These are phyloP conservation scores for Phrynocephalus vlangalii DNA, from an alignment of 2,797 vertebrate genomes.

Conservation along the genomic window DNA sequence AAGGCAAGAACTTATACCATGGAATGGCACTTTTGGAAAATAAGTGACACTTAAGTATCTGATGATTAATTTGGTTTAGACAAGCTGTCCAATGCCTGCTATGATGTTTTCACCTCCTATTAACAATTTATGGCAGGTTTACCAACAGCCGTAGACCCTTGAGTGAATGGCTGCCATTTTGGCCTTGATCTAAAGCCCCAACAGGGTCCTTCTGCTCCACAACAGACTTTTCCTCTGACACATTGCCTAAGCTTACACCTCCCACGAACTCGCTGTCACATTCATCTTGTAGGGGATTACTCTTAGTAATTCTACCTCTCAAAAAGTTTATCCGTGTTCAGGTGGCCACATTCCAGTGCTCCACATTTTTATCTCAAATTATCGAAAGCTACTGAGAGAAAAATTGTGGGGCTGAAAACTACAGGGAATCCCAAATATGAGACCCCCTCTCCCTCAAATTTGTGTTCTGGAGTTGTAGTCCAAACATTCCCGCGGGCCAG, in stretches of 20 bases:
- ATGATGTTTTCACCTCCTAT: conserved; percentile 12
- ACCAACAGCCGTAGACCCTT: conserved; percentile 27
- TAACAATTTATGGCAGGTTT: conserved; percentile 38
- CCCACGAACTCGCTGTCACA: not conserved
- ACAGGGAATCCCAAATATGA: too few relatives aligned
- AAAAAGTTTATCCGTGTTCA: not conserved
- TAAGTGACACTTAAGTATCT: conserved; percentile 30
- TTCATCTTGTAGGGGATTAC: not conserved
- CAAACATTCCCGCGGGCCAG: too few relatives aligned
- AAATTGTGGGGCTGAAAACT: not conserved
- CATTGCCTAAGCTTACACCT: not conserved
- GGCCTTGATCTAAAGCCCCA: conserved; percentile 28
- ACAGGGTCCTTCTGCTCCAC: conserved; percentile 4
- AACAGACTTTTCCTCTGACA: conserved; percentile 14
- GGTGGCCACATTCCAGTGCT: not conserved
- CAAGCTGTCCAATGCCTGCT: conserved; percentile 21
- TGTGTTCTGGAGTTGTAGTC: too few relatives aligned
- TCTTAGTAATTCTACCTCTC: conserved; percentile 1
- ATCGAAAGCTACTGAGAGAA: not conserved
- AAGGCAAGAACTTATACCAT: not conserved
- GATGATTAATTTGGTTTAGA: conserved; percentile 34
- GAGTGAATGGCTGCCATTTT: conserved; percentile 23
- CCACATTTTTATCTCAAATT: not conserved
- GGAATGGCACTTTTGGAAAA: conserved; percentile 23
- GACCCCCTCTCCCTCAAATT: too few relatives aligned